A percentile compares a stretch with the other conserved stretches of the same genome.
phyloP scores from a whole-genome alignment of 2,113 vertebrate species.

The Anhinga rufa region DNA sequence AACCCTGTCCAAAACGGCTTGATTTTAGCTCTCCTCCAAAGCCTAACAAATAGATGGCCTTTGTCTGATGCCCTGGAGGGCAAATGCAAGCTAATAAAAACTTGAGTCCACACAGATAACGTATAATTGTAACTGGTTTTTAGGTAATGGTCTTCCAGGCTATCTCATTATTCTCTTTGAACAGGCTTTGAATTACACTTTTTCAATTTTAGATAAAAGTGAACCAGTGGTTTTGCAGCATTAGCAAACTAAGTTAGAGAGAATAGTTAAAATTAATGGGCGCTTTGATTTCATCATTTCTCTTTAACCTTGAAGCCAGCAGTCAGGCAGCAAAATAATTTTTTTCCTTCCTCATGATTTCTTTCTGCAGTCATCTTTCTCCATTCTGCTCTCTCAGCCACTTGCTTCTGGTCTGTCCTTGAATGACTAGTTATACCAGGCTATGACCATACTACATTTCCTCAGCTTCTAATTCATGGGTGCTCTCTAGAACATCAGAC shows the following conservation, averaged over 20 bases:
- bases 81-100: conserved; percentile 41
- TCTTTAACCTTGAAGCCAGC: conserved; percentile 24
- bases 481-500: background rate
- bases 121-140: conserved; percentile 18
- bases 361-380: background rate
- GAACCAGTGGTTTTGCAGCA: background rate
- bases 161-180: conserved; percentile 49
- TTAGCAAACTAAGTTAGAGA: conserved; percentile 37
- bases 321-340: background rate
- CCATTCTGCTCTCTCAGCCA: background rate
- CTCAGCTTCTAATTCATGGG: background rate
- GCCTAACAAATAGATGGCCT: conserved; percentile 16
- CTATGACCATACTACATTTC: background rate
- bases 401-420: background rate
- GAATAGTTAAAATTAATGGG: conserved; percentile 24
- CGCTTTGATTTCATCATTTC: conserved; percentile 17
- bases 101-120: conserved; percentile 20
- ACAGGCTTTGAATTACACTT: conserved; percentile 18
- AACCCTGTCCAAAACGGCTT: background rate
- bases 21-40: background rate
- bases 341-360: background rate
- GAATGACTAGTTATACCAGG: background rate
- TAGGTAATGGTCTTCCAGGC: conserved; percentile 27
- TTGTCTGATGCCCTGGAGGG: conserved; percentile 25
- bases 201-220: conserved; percentile 42